phyloP scores from a whole-genome alignment of 2,797 vertebrate species.

The Trachops cirrhosus region DNA sequence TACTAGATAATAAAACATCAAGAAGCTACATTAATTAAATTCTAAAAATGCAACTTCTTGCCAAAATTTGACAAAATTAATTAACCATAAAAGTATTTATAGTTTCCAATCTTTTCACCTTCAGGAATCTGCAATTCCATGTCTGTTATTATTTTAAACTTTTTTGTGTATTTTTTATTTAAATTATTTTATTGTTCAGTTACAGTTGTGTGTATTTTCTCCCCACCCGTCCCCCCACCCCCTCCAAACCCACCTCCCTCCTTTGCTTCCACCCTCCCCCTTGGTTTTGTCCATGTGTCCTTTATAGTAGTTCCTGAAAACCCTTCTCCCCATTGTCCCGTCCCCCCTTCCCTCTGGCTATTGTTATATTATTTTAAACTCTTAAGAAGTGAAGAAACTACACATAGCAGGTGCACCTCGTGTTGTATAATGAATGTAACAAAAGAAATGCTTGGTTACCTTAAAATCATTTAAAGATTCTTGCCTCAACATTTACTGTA shows the following conservation, averaged over 20 bases:
- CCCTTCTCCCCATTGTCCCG: too few relatives aligned
- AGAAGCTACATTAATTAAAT: background rate
- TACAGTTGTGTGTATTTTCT: too few relatives aligned
- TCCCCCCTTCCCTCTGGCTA: too few relatives aligned
- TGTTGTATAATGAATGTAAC: background rate
- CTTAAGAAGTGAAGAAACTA: background rate
- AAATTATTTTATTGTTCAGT: too few relatives aligned
- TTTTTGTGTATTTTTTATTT: too few relatives aligned
- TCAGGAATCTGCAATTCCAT: background rate
- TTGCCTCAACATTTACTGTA: background rate
- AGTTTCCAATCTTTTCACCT: background rate
- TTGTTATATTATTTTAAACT: background rate
- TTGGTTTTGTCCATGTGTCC: too few relatives aligned
- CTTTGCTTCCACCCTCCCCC: too few relatives aligned
- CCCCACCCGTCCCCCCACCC: too few relatives aligned
- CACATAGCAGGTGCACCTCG: background rate
- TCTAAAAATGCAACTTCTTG: background rate
- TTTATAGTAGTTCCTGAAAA: too few relatives aligned
- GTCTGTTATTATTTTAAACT: background rate
- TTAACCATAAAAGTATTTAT: background rate
- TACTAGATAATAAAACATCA: background rate
- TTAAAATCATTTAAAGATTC: constrained; percentile 22
- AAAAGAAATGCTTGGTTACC: constrained; percentile 11
- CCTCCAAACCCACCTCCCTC: too few relatives aligned
- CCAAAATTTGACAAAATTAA: background rate